Evolutionary conservation across 2,888 invertebrate species (phyloP).

Genomic region (Aleiodes testaceus): DNA sequence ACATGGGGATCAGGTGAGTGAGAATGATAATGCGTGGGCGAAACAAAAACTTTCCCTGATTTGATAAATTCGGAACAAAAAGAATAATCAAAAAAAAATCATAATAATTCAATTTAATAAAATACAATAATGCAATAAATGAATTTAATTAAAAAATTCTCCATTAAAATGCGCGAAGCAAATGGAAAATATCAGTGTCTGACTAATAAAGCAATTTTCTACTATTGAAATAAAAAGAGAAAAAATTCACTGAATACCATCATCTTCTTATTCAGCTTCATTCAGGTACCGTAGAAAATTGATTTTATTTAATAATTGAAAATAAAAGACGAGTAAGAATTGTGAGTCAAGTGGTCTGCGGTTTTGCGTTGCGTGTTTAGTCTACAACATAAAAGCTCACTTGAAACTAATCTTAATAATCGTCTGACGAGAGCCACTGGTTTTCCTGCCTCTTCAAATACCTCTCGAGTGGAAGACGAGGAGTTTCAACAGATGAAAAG

Average conservation of each 20-base stretch:
- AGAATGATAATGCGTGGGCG: conserved; percentile 30
- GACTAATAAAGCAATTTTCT: too few relatives aligned
- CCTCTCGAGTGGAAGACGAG: conserved; percentile 1
- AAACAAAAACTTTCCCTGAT: conserved; percentile 6
- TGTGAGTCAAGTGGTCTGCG: conserved; percentile 22
- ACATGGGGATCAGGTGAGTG: conserved; percentile 6
- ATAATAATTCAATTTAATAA: too few relatives aligned
- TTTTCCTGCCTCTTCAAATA: background rate
- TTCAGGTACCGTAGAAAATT: background rate
- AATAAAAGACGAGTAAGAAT: conserved; percentile 9
- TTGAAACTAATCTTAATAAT: conserved; percentile 28
- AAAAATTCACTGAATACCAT: background rate
- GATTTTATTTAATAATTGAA: conserved; percentile 22
- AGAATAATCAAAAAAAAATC: background rate
- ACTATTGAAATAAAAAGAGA: too few relatives aligned
- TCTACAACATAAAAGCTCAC: conserved; percentile 26
- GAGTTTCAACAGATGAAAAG: conserved; percentile 13
- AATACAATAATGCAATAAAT: too few relatives aligned
- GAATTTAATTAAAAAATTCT: too few relatives aligned
- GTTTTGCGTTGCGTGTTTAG: conserved; percentile 25
- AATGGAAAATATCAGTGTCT: too few relatives aligned
- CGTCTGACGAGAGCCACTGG: conserved; percentile 19
- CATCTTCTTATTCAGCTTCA: background rate
- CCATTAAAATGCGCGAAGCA: too few relatives aligned
- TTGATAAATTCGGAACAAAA: background rate